Percentiles rank a stretch among this genome's conserved stretches.
phyloP scores from a whole-genome alignment of 2,113 vertebrate species.

The Baryphthengus martii region DNA sequence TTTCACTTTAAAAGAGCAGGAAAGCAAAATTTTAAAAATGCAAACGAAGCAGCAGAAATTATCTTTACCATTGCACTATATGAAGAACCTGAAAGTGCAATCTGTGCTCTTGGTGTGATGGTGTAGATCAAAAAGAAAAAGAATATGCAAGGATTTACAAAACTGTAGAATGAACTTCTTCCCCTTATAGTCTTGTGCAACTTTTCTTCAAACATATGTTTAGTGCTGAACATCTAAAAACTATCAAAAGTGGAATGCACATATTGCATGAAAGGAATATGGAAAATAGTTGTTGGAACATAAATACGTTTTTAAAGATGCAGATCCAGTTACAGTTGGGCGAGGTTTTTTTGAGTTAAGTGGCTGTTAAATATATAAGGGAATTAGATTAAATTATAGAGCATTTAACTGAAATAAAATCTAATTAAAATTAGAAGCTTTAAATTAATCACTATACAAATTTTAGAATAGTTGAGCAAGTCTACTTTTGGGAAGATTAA shows the following conservation, averaged over 20 bases:
- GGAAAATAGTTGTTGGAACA: background rate
- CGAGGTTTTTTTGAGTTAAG: background rate
- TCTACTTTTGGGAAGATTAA: background rate
- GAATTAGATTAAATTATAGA: background rate
- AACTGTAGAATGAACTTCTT: background rate
- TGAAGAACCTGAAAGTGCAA: background rate
- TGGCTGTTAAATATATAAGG: background rate
- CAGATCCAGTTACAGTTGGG: background rate
- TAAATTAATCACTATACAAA: background rate
- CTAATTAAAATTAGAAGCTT: background rate
- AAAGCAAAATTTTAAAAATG: background rate
- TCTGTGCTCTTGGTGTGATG: background rate
- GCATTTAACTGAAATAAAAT: background rate
- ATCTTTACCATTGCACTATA: background rate
- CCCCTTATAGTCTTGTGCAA: background rate
- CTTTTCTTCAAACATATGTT: constrained; percentile 46
- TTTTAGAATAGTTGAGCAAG: background rate
- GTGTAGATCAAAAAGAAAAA: background rate
- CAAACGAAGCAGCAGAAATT: constrained; percentile 16
- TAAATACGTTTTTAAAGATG: background rate
- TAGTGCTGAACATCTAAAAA: constrained; percentile 2
- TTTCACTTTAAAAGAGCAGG: background rate
- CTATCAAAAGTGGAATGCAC: constrained; percentile 26
- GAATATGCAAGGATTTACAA: background rate
- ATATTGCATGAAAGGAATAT: constrained; percentile 44